Base-by-base conservation (phyloP, 2,113 vertebrate genomes). In the Lepus timidus region DNA sequence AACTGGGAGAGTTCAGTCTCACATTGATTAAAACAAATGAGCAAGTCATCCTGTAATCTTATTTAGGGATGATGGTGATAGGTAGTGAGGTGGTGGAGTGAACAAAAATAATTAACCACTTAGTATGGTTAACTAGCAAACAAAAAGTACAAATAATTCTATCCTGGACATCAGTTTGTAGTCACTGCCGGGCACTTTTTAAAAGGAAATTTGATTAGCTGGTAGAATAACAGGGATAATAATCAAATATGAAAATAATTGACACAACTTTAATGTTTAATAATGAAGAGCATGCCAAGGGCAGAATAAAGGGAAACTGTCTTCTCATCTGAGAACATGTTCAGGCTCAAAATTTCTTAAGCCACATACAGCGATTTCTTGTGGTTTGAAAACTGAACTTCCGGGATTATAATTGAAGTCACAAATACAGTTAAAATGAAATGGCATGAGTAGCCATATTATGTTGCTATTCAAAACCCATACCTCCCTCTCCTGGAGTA, bases 201-300 rank as follows among this genome's bases (percentile, higher is more conserved):
- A 92, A 92, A 96, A 96, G 91, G 94, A 81, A 81, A 91, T 89
- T 96, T 97, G 98, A 97, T 98, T 97, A 97, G 94, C 90, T 97
- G 92, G 92, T 96, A 93, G 95, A 97, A 96, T 96, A 97, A 97
- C 93, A 64, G 81, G 97, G 97, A 97, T 97, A 97, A 97, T 98
- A 97, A 97, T 98, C 90, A 97, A 97, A 88, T 97, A 91, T 97
- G 97, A 95, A 97, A 97, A 96, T 97, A 98, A 98, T 94, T 97
- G 98, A 97, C 94, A 96, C 95, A 98, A 97, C 96, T 98, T 98
- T 98, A 97, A 97, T 97, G 95, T 97, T 98, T 98, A 98, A 98
- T 97, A 98, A 97, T 97, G 97, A 98, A 97, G 97, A 96, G 82
- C 39, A 55, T 70, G 93, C 96, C 85, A 64, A 93, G 84, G 94